Evolutionary conservation across 2,113 vertebrate genomes (phyloP).

Genomic region (Pelecanus crispus): DNA sequence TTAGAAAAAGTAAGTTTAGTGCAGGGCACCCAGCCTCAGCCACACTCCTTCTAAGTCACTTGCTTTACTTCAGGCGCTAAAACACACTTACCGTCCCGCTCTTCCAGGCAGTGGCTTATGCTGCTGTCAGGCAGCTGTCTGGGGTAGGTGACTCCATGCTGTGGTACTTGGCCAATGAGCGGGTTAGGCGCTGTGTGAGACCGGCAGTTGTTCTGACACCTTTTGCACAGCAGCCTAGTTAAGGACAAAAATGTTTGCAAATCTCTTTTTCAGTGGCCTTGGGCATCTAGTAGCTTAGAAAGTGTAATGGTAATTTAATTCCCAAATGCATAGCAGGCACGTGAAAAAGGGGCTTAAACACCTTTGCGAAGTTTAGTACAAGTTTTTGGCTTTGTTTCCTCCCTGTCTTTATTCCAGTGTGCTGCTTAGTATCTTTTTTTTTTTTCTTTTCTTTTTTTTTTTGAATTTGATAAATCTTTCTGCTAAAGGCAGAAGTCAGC

Average conservation of each 20-base stretch:
- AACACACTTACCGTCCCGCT: not conserved
- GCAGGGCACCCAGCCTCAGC: not conserved
- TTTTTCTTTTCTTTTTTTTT: not conserved
- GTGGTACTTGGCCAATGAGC: not conserved
- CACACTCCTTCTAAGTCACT: not conserved
- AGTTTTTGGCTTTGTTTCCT: not conserved
- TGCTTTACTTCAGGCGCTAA: not conserved
- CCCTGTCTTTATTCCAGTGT: not conserved
- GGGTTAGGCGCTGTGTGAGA: not conserved
- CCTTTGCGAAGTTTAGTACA: not conserved
- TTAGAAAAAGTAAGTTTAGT: not conserved
- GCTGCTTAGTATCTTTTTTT: not conserved
- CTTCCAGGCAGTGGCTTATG: not conserved
- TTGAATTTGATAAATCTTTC: constrained; percentile 39
- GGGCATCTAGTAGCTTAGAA: not conserved
- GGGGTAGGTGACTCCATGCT: fast-evolving
- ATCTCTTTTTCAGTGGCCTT: not conserved
- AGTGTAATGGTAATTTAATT: not conserved
- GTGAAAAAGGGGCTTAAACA: not conserved
- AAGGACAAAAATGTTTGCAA: not conserved
- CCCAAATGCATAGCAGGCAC: not conserved
- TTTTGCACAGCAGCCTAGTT: not conserved
- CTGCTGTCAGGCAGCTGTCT: not conserved
- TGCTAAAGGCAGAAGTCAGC: constrained; percentile 51
- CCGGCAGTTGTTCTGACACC: not conserved